Base-by-base conservation (phyloP, 2,797 vertebrate species). In the Spinibarbus caldwelli region DNA sequence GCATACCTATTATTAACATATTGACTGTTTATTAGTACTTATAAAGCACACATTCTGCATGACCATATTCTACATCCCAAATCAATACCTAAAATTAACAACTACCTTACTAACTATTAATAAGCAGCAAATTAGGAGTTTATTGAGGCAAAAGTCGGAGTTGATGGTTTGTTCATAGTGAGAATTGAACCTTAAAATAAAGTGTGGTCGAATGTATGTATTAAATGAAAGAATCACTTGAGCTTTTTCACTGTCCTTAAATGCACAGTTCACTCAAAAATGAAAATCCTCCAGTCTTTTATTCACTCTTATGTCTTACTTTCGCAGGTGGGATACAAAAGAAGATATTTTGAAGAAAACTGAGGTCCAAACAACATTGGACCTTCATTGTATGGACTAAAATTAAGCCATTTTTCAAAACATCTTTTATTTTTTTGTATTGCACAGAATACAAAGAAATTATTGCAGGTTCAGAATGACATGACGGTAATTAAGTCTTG, bases 191-290 rank as follows among this genome's bases (percentile, higher is more conserved):
- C 54, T 57, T 57, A n/a, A 21, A 21, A 52, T 52, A 54, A 23
- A 54, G 21, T 54, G 52, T 54, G 52, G 21, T 23, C 1, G 23
- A 85, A 81, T 21, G 26, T 26, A 15, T 71, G 49, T 31, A 43
- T 66, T 62, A 82, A 82, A 59, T 72, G 45, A 77, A 84, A 64
- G 36, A 59, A 43, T n/a, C 29, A 41, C 4, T 57, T 52, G 45
- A 75, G 21, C 17, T 19, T 34, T 26, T 26, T 29, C 5, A 26
- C 57, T 62, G 19, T 62, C n/a, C 11, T 29, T 26, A 29, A 62
- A 62, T 26, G 49, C 31, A 34, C 47, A 34, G 47, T 36, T 36
- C 9, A 52, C 26, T 31, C 10, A 34, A 23, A 52, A 52, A 52
- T 52, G 0, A 4, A 52, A 23, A 23, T 49, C 23, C 11, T 34